Evolutionary conservation across 2,888 invertebrate species (phyloP).

Genomic region (Harmothoe impar): DNA sequence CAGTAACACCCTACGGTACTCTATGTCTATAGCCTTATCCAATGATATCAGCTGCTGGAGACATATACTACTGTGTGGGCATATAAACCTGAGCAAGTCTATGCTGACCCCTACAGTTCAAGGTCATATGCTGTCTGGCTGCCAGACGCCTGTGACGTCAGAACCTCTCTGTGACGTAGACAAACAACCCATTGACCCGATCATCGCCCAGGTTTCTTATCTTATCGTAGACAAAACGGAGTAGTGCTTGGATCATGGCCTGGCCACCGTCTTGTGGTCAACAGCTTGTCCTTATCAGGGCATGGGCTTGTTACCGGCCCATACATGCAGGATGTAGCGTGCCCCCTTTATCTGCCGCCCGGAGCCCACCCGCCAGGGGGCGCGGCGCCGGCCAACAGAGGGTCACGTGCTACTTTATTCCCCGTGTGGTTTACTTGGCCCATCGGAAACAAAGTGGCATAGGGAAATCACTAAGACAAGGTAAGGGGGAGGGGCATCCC

Average conservation of each 20-base stretch:
- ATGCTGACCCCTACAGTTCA: not conserved
- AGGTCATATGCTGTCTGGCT: not conserved
- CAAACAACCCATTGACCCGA: not conserved
- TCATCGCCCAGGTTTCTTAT: not conserved
- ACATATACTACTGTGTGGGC: not conserved
- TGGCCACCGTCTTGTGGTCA: not conserved
- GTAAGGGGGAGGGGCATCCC: too few species aligned
- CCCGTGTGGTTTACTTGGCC: too few species aligned
- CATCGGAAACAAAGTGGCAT: too few species aligned
- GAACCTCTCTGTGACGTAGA: not conserved
- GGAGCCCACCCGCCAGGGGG: not conserved
- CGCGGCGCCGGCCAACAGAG: not conserved
- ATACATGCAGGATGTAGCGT: not conserved
- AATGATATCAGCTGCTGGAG: too few species aligned
- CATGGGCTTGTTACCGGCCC: not conserved
- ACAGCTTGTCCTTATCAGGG: not conserved
- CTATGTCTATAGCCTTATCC: too few species aligned
- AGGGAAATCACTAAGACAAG: too few species aligned
- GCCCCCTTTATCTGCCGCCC: conserved; percentile 2
- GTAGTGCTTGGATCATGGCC: not conserved
- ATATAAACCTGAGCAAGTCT: not conserved
- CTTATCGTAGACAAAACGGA: conserved; percentile 34
- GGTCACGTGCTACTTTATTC: too few species aligned
- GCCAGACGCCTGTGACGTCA: conserved; percentile 26
- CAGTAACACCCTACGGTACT: too few species aligned